Conservation (phyloP, 1,140 invertebrate genomes). For the Hyles euphorbiae region DNA sequence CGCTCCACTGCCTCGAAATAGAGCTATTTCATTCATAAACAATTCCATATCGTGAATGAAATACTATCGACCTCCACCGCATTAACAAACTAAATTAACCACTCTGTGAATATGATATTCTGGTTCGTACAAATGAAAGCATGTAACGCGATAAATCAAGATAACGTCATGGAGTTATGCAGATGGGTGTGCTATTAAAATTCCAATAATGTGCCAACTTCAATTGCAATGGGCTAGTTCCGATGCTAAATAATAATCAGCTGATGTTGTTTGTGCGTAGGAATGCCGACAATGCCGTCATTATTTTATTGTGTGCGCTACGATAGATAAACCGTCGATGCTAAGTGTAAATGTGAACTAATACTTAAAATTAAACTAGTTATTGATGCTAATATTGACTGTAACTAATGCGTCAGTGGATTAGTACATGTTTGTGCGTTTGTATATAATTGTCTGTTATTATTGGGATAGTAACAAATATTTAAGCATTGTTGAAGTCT, state of each 20-base stretch:
- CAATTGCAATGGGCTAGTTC: conserved; percentile 48
- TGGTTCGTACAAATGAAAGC: conserved; percentile 39
- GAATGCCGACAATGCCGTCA: conserved; percentile 2
- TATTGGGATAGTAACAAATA: not conserved
- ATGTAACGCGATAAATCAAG: conserved; percentile 57
- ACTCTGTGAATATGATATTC: conserved; percentile 42
- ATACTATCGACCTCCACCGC: conserved; percentile 37
- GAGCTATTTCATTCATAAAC: conserved; percentile 54
- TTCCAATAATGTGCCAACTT: conserved; percentile 60
- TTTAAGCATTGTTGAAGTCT: too few relatives aligned
- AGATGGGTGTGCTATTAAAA: conserved; percentile 61
- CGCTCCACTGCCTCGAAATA: conserved; percentile 55
- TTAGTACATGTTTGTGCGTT: too few relatives aligned
- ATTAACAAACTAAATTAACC: conserved; percentile 53
- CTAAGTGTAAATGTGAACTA: too few relatives aligned
- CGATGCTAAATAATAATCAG: conserved; percentile 40
- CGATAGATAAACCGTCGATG: too few relatives aligned
- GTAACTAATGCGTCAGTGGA: too few relatives aligned
- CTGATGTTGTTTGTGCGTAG: conserved; percentile 42
- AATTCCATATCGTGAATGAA: conserved; percentile 50
- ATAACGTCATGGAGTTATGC: conserved; percentile 63
- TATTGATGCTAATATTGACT: too few relatives aligned
- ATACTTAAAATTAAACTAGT: too few relatives aligned
- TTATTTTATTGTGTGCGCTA: not conserved
- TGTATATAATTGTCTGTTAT: not conserved